Percentiles rank a stretch among this genome's conserved stretches.
phyloP scores from a whole-genome alignment of 37 sponge, comb jelly and placozoan genomes.

The Spongilla lacustris region DNA sequence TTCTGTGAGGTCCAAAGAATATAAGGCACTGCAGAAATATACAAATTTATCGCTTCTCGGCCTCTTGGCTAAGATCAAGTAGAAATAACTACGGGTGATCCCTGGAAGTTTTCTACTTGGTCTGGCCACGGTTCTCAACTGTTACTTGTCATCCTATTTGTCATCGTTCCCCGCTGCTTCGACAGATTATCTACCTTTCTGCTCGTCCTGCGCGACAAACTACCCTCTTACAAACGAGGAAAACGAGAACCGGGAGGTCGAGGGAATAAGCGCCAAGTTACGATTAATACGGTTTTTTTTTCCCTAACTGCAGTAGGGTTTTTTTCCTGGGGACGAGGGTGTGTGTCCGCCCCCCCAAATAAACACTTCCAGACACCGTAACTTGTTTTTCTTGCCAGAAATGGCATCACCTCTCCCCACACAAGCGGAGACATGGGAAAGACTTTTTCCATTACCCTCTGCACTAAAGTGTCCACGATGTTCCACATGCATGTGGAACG shows the following conservation, averaged over 20 bases:
- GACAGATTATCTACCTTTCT: neutral
- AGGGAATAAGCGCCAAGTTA: conserved; percentile 1
- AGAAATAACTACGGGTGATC: conserved; percentile 1
- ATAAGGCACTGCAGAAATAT: too few relatives aligned
- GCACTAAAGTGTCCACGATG: neutral
- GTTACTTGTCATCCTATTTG: conserved; percentile 1
- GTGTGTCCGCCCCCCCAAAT: conserved; percentile 1
- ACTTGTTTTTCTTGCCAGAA: conserved; percentile 1
- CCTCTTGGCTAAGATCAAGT: conserved; percentile 1
- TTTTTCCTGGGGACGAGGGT: neutral
- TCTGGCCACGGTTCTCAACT: conserved; percentile 1
- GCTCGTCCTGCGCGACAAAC: neutral
- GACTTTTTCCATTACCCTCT: conserved; percentile 1
- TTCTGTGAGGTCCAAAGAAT: too few relatives aligned
- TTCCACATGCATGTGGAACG: conserved; percentile 1
- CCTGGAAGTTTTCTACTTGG: neutral
- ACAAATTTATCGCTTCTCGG: neutral
- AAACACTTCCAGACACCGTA: conserved; percentile 1
- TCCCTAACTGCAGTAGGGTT: conserved; percentile 1
- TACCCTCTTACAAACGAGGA: conserved; percentile 1
- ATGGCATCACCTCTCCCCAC: conserved; percentile 1
- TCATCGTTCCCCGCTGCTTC: conserved; percentile 1
- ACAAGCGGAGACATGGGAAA: conserved; percentile 1
- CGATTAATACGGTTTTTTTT: conserved; percentile 1
- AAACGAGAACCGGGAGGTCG: conserved; percentile 1